Percentiles rank a stretch among this genome's conserved stretches.
Conservation (phyloP, 2,888 invertebrate species). For the Perdita meconis region DNA sequence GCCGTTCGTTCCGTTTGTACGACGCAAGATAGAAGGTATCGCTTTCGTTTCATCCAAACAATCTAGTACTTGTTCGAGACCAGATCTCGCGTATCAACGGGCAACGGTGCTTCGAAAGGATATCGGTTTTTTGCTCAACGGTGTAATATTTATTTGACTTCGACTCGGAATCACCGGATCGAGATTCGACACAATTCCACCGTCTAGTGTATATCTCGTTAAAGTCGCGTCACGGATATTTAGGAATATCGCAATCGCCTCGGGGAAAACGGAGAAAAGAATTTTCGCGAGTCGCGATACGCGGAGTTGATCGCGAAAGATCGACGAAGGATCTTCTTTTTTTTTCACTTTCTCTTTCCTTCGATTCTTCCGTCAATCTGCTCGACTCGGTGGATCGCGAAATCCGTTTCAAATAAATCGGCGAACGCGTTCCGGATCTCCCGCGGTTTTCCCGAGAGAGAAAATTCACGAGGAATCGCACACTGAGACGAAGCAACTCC, state of each 20-base stretch:
- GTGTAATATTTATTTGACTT: conserved; percentile 72
- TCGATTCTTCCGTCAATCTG: conserved; percentile 25
- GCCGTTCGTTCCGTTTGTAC: conserved; percentile 21
- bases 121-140: conserved; percentile 73
- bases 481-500: conserved; percentile 13
- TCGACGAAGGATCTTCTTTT: conserved; percentile 20
- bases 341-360: too few species aligned
- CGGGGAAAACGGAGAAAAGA: too few species aligned
- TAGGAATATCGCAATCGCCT: neutral
- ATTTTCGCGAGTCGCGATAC: conserved; percentile 51
- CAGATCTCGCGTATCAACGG: neutral
- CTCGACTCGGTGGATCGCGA: conserved; percentile 72
- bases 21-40: neutral
- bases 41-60: conserved; percentile 14
- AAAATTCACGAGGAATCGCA: neutral
- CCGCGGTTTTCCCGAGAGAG: neutral
- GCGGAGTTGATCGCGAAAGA: conserved; percentile 42
- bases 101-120: conserved; percentile 39
- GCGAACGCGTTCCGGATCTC: neutral
- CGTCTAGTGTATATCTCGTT: neutral
- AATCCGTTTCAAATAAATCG: conserved; percentile 3
- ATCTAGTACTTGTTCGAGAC: conserved; percentile 5
- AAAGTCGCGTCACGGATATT: neutral
- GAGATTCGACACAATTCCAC: neutral
- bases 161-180: conserved; percentile 33